A percentile compares a stretch with the other conserved stretches of the same genome.
phyloP scores from a whole-genome alignment of 2,888 invertebrate genomes.

The Rhamnusium bicolor region DNA sequence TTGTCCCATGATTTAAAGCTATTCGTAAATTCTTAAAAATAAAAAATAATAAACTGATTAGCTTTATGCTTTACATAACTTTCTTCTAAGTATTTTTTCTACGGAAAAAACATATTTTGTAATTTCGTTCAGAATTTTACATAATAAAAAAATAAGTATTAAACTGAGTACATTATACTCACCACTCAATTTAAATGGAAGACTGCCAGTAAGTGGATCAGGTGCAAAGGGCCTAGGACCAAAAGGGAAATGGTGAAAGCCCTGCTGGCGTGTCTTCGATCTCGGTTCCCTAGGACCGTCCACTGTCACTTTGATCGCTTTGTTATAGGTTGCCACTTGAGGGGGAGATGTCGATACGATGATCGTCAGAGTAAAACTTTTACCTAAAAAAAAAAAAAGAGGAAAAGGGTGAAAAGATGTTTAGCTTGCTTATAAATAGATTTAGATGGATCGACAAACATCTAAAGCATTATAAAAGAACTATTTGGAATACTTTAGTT shows the following conservation, averaged over 20 bases:
- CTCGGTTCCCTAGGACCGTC: slow-evolving; percentile 98
- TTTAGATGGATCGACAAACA: background rate
- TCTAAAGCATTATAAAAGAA: background rate
- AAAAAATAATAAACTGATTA: no score
- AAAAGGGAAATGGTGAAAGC: slow-evolving; percentile 92
- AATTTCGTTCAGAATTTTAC: background rate
- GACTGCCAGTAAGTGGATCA: slow-evolving; percentile 83
- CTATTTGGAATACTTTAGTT: no score
- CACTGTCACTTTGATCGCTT: slow-evolving; percentile 99
- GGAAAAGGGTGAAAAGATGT: background rate
- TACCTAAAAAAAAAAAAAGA: slow-evolving; percentile 79
- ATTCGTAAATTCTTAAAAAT: no score
- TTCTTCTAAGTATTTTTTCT: background rate
- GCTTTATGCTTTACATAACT: no score
- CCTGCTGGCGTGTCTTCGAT: slow-evolving; percentile 92
- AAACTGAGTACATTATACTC: slow-evolving; percentile 65
- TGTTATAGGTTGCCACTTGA: slow-evolving; percentile 96
- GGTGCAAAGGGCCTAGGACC: slow-evolving; percentile 88
- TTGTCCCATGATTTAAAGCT: no score
- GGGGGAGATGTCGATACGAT: slow-evolving; percentile 94
- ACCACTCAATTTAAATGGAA: slow-evolving; percentile 92
- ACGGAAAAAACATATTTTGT: background rate
- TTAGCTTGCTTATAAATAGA: background rate
- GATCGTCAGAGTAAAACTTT: slow-evolving; percentile 97
- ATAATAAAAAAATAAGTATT: background rate